phyloP scores from a whole-genome alignment of 2,113 vertebrate genomes.

The Coreoperca whiteheadi region DNA sequence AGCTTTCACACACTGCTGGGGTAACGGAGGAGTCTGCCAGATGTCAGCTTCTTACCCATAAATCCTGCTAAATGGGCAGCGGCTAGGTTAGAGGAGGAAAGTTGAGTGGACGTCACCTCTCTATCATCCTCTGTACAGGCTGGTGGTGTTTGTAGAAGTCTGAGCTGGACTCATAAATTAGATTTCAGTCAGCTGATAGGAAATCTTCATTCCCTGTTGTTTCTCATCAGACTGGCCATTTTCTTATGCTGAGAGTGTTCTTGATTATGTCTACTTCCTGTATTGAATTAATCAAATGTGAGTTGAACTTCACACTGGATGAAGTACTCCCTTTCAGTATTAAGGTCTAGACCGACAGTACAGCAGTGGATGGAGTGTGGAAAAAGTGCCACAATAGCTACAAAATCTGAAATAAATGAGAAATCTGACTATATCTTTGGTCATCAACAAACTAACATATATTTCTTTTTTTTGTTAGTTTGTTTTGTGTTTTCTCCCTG shows the following conservation, averaged over 20 bases:
- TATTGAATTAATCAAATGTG: constrained; percentile 60
- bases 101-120: constrained; percentile 66
- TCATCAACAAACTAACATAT: too few relatives aligned
- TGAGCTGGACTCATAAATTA: constrained; percentile 43
- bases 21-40: constrained; percentile 81
- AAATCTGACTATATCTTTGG: not conserved
- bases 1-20: constrained; percentile 82
- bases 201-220: constrained; percentile 37
- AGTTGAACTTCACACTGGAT: constrained; percentile 18
- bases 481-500: not conserved
- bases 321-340: constrained; percentile 26
- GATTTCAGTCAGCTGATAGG: constrained; percentile 56
- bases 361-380: not conserved
- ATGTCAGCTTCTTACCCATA: constrained; percentile 80
- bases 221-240: constrained; percentile 45
- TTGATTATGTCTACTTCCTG: constrained; percentile 64
- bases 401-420: not conserved
- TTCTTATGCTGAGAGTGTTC: constrained; percentile 49
- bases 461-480: not conserved
- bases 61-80: constrained; percentile 83
- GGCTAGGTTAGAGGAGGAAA: constrained; percentile 48
- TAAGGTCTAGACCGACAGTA: not conserved
- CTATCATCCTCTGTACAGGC: constrained; percentile 52
- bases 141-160: constrained; percentile 55
- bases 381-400: not conserved